phyloP scores from a whole-genome alignment of 2,888 invertebrate species.

The Siphonodentalium dalli region DNA sequence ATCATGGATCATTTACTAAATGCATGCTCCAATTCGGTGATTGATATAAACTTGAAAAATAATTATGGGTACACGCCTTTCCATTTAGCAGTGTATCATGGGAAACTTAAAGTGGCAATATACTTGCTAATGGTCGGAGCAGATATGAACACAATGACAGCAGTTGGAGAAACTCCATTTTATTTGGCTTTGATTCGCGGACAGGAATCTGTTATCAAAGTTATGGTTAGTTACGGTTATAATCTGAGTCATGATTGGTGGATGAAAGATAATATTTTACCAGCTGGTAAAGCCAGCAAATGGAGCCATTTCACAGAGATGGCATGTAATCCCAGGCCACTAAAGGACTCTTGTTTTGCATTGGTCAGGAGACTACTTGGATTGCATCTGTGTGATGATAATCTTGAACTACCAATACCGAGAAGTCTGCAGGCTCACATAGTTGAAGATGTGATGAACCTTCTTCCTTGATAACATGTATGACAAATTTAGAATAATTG shows the following conservation, averaged over 20 bases:
- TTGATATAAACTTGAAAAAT: constrained; percentile 38
- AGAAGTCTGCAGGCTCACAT: constrained; percentile 20
- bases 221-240: constrained; percentile 46
- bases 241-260: constrained; percentile 40
- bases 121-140: constrained; percentile 45
- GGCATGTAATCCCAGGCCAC: constrained; percentile 22
- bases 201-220: constrained; percentile 32
- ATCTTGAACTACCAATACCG: constrained; percentile 21
- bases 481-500: no score
- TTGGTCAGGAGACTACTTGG: constrained; percentile 23
- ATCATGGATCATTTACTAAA: constrained; percentile 40
- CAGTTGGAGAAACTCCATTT: constrained; percentile 40
- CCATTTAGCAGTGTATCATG: constrained; percentile 49
- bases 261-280: constrained; percentile 34
- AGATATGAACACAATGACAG: constrained; percentile 38
- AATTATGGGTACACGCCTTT: constrained; percentile 48
- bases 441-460: no score
- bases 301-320: no score
- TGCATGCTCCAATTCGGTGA: no score
- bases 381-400: constrained; percentile 1
- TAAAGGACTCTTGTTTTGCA: constrained; percentile 28
- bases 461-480: no score
- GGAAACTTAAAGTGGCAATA: constrained; percentile 42
- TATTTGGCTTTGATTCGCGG: constrained; percentile 43
- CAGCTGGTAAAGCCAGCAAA: no score